Percentiles rank a stretch among this genome's conserved stretches.
These are phyloP conservation scores for Zootermopsis nevadensis DNA, from an alignment of 2,888 invertebrate species.

Conservation along the genomic window DNA sequence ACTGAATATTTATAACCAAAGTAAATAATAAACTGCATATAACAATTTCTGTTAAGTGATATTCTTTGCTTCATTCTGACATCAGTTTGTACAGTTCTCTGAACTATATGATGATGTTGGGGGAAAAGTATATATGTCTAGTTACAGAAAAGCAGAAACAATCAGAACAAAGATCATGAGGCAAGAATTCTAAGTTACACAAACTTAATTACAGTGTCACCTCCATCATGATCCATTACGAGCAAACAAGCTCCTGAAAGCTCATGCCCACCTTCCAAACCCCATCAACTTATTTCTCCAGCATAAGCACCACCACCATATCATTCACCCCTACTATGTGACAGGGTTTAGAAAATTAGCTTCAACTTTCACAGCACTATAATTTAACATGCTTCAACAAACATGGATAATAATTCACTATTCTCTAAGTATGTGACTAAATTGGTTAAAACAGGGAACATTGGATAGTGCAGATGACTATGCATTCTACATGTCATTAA, in stretches of 20 bases:
- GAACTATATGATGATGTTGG: no score
- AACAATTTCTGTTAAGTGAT: no score
- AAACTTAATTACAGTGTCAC: neutral
- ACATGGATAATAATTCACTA: neutral
- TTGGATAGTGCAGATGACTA: conserved; percentile 30
- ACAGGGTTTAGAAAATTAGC: conserved; percentile 11
- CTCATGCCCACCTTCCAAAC: neutral
- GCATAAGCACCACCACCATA: neutral
- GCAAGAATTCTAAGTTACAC: no score
- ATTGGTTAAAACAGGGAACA: conserved; percentile 12
- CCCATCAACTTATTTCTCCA: neutral
- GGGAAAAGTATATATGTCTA: no score
- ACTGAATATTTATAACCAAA: no score
- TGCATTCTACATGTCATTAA: conserved; percentile 35
- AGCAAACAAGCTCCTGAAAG: neutral
- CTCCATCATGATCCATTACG: neutral
- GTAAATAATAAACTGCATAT: no score
- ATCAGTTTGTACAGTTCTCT: no score
- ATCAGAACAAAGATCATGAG: no score
- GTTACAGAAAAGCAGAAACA: no score
- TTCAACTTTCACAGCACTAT: neutral
- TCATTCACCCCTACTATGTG: neutral
- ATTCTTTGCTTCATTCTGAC: no score
- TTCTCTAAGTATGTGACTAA: conserved; percentile 18
- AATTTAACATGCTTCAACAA: conserved; percentile 6